These are phyloP conservation scores for Ageneiosus marmoratus DNA, from an alignment of 2,113 vertebrate species.

Conservation along the genomic window DNA sequence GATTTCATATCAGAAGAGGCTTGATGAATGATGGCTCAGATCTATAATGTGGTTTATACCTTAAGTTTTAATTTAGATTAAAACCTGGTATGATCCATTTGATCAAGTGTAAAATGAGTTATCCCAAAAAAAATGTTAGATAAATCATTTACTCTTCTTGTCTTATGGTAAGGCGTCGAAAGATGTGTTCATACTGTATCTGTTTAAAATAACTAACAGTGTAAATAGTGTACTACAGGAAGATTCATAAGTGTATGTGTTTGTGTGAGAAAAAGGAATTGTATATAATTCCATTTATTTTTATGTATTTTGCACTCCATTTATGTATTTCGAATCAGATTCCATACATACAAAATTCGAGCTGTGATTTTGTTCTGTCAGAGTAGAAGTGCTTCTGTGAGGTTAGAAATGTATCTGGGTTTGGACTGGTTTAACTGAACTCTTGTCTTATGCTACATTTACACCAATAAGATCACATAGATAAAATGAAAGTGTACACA, in stretches of 20 bases:
- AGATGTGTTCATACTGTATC: background rate
- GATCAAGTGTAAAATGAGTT: background rate
- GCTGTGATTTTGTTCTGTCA: background rate
- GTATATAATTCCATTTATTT: conserved; percentile 19
- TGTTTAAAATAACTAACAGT: too few relatives aligned
- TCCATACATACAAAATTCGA: background rate
- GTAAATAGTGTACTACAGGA: conserved; percentile 14
- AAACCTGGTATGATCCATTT: background rate
- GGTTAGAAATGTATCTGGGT: background rate
- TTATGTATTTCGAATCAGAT: background rate
- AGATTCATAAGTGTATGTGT: background rate
- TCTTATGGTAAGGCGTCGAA: background rate
- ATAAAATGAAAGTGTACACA: background rate
- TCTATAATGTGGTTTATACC: background rate
- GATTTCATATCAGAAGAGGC: background rate
- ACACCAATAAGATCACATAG: background rate
- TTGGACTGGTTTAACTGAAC: background rate
- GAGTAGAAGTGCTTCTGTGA: background rate
- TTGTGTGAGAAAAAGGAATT: background rate
- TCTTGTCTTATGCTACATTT: background rate
- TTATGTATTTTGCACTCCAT: background rate
- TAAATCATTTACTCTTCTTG: background rate
- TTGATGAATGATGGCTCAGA: background rate
- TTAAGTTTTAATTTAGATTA: background rate
- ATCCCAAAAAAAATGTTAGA: background rate